Conservation (phyloP, 2,113 vertebrate genomes). For the Chaetorhynchus papuensis region DNA sequence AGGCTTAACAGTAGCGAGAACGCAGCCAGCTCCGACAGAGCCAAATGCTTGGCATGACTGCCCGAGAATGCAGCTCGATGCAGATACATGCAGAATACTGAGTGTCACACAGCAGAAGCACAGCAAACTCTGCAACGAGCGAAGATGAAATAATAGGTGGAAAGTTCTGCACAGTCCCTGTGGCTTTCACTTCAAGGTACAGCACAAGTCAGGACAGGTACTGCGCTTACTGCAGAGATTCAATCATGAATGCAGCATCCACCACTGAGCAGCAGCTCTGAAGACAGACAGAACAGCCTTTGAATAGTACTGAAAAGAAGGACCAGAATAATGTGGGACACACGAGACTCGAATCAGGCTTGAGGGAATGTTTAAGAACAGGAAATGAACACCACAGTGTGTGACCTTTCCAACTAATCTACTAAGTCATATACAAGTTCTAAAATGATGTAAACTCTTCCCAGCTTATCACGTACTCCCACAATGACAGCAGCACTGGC, state of each 20-base stretch:
- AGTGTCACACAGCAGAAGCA: not conserved
- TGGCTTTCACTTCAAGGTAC: not conserved
- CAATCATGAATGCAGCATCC: not conserved
- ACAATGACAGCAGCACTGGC: not conserved
- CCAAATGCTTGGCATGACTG: not conserved
- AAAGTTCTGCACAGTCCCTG: not conserved
- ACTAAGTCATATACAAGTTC: not conserved
- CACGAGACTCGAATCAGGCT: not conserved
- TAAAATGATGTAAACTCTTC: not conserved
- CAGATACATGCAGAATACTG: not conserved
- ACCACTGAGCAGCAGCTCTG: not conserved
- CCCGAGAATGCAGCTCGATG: not conserved
- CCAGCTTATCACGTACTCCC: not conserved
- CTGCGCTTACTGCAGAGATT: not conserved
- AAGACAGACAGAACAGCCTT: not conserved
- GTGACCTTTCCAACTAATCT: not conserved
- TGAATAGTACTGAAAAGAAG: not conserved
- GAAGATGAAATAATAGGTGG: not conserved
- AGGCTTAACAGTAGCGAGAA: not conserved
- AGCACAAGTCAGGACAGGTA: not conserved
- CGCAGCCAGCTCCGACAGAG: not conserved
- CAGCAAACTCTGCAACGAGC: not conserved
- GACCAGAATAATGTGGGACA: not conserved
- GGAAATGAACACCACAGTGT: not conserved
- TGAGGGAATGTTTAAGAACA: not conserved